Percentiles rank a stretch among this genome's conserved stretches.
Evolutionary conservation across 2,113 vertebrate species (phyloP).

Genomic region (Xenopus tropicalis): UCB_Xtro_10.0 CM004449.2:101959501-101960000

Average conservation of each 20-base stretch:
- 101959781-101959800: conserved; percentile 54
- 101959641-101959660: conserved; percentile 98
- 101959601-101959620: conserved; percentile 86
- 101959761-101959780: conserved; percentile 60
- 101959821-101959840: conserved; percentile 38
- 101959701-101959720: conserved; percentile 72
- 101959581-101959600: conserved; percentile 87
- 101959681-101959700: conserved; percentile 71
- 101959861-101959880: conserved; percentile 1
- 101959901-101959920: neutral
- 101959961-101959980: too few species aligned
- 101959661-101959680: conserved; percentile 93
- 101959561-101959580: conserved; percentile 70
- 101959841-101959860: conserved; percentile 13
- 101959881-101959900: neutral
- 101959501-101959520: conserved; percentile 17
- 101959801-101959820: conserved; percentile 53
- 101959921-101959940: too few species aligned
- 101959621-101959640: conserved; percentile 90
- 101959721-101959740: conserved; percentile 83
- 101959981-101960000: too few species aligned
- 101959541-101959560: conserved; percentile 46
- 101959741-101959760: conserved; percentile 55
- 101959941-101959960: too few species aligned
- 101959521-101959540: conserved; percentile 46